These are phyloP conservation scores for Toxotes lorentzi DNA, from an alignment of 2,797 vertebrate genomes.

Conservation along the genomic window DNA sequence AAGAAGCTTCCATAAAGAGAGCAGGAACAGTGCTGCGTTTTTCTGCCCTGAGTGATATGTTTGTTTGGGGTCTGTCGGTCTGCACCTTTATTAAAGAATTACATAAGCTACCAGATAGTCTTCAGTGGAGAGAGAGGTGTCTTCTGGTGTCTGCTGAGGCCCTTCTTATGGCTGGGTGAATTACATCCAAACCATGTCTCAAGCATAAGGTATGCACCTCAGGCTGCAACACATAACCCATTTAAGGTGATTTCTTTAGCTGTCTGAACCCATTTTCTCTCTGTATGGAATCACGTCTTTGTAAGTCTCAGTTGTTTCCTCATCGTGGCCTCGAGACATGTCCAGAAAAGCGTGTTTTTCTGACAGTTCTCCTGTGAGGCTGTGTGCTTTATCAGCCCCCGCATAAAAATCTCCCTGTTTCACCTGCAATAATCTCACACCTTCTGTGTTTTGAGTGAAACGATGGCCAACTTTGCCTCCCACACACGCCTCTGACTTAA, in stretches of 20 bases:
- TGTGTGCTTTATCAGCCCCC: conserved; percentile 17
- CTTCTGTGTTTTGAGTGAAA: conserved; percentile 47
- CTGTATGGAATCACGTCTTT: background rate
- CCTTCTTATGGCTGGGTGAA: conserved; percentile 26
- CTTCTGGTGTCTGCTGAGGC: conserved; percentile 5
- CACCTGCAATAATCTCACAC: conserved; percentile 43
- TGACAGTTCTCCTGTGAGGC: conserved; percentile 19
- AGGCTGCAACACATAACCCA: conserved; percentile 12
- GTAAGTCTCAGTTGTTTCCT: conserved; percentile 29
- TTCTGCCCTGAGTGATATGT: background rate
- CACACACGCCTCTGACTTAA: conserved; percentile 52
- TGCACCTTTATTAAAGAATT: background rate
- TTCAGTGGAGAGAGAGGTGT: background rate
- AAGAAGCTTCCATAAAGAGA: conserved; percentile 26
- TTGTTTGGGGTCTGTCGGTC: background rate
- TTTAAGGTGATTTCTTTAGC: conserved; percentile 27
- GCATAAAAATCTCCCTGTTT: conserved; percentile 24
- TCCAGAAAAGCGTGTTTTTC: conserved; percentile 43
- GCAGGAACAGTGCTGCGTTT: conserved; percentile 11
- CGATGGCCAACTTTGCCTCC: conserved; percentile 50
- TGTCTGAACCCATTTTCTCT: conserved; percentile 11
- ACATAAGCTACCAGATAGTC: background rate
- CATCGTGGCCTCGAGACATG: conserved; percentile 18
- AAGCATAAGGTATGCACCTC: conserved; percentile 11
- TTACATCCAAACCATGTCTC: conserved; percentile 28